Evolutionary conservation across 2,797 vertebrate genomes (phyloP).

Genomic region (Gallinago nigripennis): DNA sequence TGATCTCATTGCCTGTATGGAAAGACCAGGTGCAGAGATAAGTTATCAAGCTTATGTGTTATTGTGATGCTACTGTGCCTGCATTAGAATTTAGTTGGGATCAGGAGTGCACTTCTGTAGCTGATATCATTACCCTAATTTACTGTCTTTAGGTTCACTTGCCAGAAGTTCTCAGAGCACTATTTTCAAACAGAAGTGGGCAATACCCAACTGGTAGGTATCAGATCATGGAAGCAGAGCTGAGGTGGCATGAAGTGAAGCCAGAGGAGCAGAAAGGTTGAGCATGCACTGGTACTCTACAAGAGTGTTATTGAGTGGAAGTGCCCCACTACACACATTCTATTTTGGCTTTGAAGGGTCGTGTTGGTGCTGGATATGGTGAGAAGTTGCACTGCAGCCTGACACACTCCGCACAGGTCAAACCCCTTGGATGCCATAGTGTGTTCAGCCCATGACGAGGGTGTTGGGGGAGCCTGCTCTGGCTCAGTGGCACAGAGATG

Average conservation of each 20-base stretch:
- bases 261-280: not conserved
- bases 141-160: rapidly evolving
- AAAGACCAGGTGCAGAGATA: not conserved
- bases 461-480: not conserved
- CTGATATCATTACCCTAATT: not conserved
- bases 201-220: rapidly evolving
- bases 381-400: not conserved
- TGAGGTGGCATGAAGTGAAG: not conserved
- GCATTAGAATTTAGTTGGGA: not conserved
- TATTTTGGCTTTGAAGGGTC: not conserved
- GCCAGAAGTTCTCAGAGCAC: not conserved
- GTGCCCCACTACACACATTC: rapidly evolving
- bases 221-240: not conserved
- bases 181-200: not conserved
- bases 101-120: not conserved
- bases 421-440: rapidly evolving
- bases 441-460: not conserved
- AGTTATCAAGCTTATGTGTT: not conserved
- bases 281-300: too few relatives aligned
- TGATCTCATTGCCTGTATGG: not conserved
- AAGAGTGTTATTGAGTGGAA: rapidly evolving
- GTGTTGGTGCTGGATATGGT: not conserved
- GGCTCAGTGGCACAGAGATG: rapidly evolving
- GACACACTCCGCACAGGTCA: not conserved
- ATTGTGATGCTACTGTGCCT: not conserved